Base-by-base conservation (phyloP, 2,888 invertebrate genomes). In the Apotomis capreana region DNA sequence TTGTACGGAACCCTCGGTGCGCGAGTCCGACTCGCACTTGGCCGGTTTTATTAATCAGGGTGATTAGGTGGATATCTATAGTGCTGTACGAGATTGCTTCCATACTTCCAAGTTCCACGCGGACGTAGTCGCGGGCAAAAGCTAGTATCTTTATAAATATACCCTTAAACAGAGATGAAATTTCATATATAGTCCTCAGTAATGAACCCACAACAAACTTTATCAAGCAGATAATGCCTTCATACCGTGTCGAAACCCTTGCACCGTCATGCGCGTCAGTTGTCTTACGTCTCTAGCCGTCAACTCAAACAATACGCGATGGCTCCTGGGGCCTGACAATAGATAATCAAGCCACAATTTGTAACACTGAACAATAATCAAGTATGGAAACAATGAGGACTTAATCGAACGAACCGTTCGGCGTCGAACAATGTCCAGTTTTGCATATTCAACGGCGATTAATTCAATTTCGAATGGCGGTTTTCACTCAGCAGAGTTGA, bases 371-470 rank as follows among this genome's bases (percentile, higher is more conserved):
- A 78, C 79, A 81, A 85, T 86, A 87, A 86, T 85, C 83, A 83
- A 81, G 77, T 75, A 75, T 74, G 80, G 84, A 72, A 74, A 89
- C 88, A 89, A 88, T 88, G 83, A 83, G 80, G 80, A 81, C 77
- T 83, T 84, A 87, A 88, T 87, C 84, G 82, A 76, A 83, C 81
- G 81, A 84, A 80, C 78, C 81, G 78, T 77, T 77, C 77, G 74
- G 77, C 78, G 65, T 55, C 65, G 83, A 84, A 87, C 86, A 88
- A 86, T 87, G 86, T 83, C 84, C 84, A 81, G 83, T 83, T 87
- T 86, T 90, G 90, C 86, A 90, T 91, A 92, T 92, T 91, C 89
- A 91, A 87, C 84, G 84, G 79, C 82, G 82, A 87, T 89, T 89
- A 91, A 92, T 90, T 89, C 86, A 87, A 89, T 90, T 88, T 87